Base-by-base conservation (phyloP, 2,797 vertebrate genomes). In the Labeo calbasu region DNA sequence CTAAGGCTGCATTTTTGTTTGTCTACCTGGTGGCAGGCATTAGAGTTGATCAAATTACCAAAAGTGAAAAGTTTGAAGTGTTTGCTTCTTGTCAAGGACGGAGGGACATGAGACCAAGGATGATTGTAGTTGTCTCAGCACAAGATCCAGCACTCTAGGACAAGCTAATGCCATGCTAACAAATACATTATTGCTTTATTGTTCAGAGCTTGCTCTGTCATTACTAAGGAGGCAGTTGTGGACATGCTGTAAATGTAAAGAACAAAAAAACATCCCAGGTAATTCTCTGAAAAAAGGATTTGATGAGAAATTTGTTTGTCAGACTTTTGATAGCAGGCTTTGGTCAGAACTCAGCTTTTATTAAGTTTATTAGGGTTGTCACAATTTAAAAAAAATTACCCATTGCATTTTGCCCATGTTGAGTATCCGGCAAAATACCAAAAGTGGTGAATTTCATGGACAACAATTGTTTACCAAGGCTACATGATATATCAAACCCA, bases 161-260 rank as follows among this genome's bases (percentile, higher is more conserved):
- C 8, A 57, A n/a, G 14, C 19, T 68, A 43, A 71, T 48, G 6
- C 12, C 7, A 17, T 25, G n/a, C 13, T 71, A 25, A 10, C 69
- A 71, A 71, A 0, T 25, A 48, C 43, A 23, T 46, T 65, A 32
- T 32, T 65, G 25, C 15, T 70, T 70, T 2, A 48, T 48, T 71
- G 40, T 68, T 48, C 40, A 66, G 61, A 32, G 17, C 8, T 40
- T 69, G 10, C 10, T 65, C 14, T 32, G 4, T 65, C 25, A 32
- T 15, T n/a, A 12, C 55, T 17, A 55, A 59, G n/a, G 57, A 59
- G 63, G 2, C 28, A 65, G 36, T 72, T 72, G 70, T 28, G 9
- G 23, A 50, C 46, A 71, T 71, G n/a, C n/a, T 50, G 70, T 72
- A 72, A 28, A 72, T 19, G 23, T 72, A 75, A 51, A 46, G 8